Percentiles rank a stretch among this genome's conserved stretches.
These are phyloP conservation scores for Amblyjoppa proteus DNA, from an alignment of 2,888 invertebrate species.

Conservation along the genomic window DNA sequence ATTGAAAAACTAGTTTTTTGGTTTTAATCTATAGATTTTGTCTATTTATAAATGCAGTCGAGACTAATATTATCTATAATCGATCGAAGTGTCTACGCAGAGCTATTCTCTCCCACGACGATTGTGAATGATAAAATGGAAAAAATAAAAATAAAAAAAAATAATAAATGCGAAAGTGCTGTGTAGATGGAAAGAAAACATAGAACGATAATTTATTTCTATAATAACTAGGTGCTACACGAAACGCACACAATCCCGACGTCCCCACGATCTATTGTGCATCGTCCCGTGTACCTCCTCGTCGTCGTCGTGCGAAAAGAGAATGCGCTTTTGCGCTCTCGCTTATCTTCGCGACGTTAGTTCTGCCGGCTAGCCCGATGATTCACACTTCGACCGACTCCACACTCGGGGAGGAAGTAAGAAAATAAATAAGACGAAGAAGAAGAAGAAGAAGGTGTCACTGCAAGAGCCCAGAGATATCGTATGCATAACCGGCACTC, in stretches of 20 bases:
- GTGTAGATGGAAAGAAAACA: slow-evolving; percentile 42
- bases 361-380: slow-evolving; percentile 47
- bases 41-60: neutral
- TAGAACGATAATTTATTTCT: slow-evolving; percentile 62
- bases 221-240: slow-evolving; percentile 64
- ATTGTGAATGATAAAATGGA: slow-evolving; percentile 29
- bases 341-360: slow-evolving; percentile 43
- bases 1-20: neutral
- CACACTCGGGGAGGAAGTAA: slow-evolving; percentile 33
- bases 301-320: slow-evolving; percentile 40
- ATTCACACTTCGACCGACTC: slow-evolving; percentile 58
- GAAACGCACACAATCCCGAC: slow-evolving; percentile 42
- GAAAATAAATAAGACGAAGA: slow-evolving; percentile 10
- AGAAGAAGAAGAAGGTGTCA: slow-evolving; percentile 81
- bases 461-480: slow-evolving; percentile 70
- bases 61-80: neutral
- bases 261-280: slow-evolving; percentile 59
- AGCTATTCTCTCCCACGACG: slow-evolving; percentile 38
- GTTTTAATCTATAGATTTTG: neutral
- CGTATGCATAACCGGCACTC: slow-evolving; percentile 81
- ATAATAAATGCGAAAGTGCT: slow-evolving; percentile 33
- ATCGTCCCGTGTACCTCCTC: slow-evolving; percentile 55
- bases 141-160: slow-evolving; percentile 21
- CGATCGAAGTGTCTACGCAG: neutral
- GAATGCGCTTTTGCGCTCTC: slow-evolving; percentile 58